These are phyloP conservation scores for Nowickia ferox DNA, from an alignment of 2,888 invertebrate species.

Conservation along the genomic window DNA sequence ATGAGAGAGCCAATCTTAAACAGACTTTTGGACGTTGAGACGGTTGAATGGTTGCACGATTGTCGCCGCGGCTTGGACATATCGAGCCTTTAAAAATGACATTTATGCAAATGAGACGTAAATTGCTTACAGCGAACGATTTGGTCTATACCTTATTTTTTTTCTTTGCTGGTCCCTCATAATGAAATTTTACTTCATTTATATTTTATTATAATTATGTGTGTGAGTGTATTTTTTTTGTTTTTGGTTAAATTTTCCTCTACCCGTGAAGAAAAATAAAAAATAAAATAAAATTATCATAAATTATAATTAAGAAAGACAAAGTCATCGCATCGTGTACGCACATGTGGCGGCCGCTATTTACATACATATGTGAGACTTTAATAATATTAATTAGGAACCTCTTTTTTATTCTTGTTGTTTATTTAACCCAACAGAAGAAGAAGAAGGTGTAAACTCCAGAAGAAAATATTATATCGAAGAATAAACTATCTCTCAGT, in stretches of 20 bases:
- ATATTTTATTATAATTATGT: constrained; percentile 13
- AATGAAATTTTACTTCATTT: constrained; percentile 29
- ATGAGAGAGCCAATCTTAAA: background rate
- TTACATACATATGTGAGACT: constrained; percentile 7
- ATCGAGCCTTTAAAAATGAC: constrained; percentile 40
- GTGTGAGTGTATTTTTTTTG: background rate
- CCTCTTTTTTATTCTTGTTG: background rate
- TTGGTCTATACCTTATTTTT: constrained; percentile 21
- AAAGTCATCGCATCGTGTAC: background rate
- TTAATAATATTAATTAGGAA: constrained; percentile 6
- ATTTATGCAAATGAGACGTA: constrained; percentile 66
- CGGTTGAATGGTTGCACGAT: background rate
- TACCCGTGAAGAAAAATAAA: constrained; percentile 36
- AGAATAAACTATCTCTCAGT: constrained; percentile 18
- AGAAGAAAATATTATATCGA: background rate
- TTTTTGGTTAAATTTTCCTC: constrained; percentile 29
- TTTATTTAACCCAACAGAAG: background rate
- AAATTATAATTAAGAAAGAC: constrained; percentile 66
- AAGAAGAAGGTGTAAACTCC: background rate
- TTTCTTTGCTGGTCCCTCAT: constrained; percentile 26
- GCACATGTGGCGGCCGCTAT: background rate
- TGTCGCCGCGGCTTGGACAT: constrained; percentile 3
- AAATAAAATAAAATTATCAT: constrained; percentile 58
- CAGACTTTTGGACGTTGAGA: background rate
- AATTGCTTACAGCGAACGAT: constrained; percentile 47